Evolutionary conservation across 35 echinoderm and acorn worm species (phyloP), one percentile per base, ranked within the genome.

Genomic region (Hemicentrotus pulcherrimus): DNA sequence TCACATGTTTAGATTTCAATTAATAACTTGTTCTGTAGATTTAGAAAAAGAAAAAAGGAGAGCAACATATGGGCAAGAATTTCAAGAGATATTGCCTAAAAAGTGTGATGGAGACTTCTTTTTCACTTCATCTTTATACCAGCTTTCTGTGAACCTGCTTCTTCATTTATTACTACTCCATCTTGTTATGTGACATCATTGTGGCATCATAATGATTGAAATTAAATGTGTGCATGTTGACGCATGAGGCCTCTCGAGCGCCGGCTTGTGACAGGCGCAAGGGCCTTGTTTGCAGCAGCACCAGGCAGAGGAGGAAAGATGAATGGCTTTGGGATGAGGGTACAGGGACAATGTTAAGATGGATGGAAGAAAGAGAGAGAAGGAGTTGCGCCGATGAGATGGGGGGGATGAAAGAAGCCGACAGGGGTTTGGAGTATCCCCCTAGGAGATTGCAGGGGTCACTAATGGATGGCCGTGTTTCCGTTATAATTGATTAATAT

Each of bases 141-240:
- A 28, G 19, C 22, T 78, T 78, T 78, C 19, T n/a, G 65, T 78
- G 65, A 78, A 78, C 65, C 65, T 78, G 65, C n/a, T 78, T 22
- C 28, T 18, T 78, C 65, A 78, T 78, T 78, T 78, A 78, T 78
- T 78, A n/a, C 19, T 78, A 28, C 65, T 78, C 65, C 65, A 78
- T 78, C 65, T 78, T 78, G 65, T 78, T 78, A 28, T 78, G 22
- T 78, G 24, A 78, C 65, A 78, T 78, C 65, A 78, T 78, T 78
- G 65, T n/a, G 19, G 65, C 22, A 28, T 78, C 22, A 78, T 78
- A 8, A 78, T 78, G 65, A 78, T 78, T 78, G 65, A 78, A 78
- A 78, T 78, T 78, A 78, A 78, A 78, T 78, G 65, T 78, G 65
- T 78, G 65, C 65, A 78, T 78, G 65, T 78, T 78, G 65, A 78